Evolutionary conservation across 2,797 vertebrate genomes (phyloP).

Genomic region (Labroides dimidiatus): DNA sequence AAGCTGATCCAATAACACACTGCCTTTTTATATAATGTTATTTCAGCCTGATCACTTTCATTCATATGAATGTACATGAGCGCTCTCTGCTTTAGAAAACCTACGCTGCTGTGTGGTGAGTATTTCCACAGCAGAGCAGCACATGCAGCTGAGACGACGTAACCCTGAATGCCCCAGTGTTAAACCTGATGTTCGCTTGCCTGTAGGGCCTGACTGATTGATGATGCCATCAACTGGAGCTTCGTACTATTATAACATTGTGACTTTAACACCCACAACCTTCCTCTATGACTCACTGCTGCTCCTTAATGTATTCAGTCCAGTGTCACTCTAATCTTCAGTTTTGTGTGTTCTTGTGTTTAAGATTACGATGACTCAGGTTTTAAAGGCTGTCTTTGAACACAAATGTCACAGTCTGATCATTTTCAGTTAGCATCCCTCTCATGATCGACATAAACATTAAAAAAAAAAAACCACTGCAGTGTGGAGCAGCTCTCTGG

Average conservation of each 20-base stretch:
- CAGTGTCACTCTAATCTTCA: too few relatives aligned
- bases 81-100: background rate
- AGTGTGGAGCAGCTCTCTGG: background rate
- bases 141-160: background rate
- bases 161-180: background rate
- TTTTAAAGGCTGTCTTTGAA: too few relatives aligned
- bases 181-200: background rate
- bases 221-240: background rate
- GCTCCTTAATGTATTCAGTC: too few relatives aligned
- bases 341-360: too few relatives aligned
- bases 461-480: background rate
- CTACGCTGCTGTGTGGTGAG: background rate
- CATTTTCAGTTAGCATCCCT: background rate
- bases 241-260: too few relatives aligned
- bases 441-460: background rate
- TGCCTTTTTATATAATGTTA: background rate
- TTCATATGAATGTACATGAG: background rate
- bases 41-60: background rate
- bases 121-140: background rate
- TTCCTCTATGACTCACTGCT: too few relatives aligned
- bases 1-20: conserved; percentile 3
- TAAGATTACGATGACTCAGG: too few relatives aligned
- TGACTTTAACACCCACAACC: too few relatives aligned
- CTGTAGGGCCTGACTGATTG: background rate
- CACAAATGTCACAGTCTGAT: too few relatives aligned